A percentile compares a stretch with the other conserved stretches of the same genome.
These are phyloP conservation scores for Theocolax elegans DNA, from an alignment of 1,140 invertebrate species.

Conservation along the genomic window DNA sequence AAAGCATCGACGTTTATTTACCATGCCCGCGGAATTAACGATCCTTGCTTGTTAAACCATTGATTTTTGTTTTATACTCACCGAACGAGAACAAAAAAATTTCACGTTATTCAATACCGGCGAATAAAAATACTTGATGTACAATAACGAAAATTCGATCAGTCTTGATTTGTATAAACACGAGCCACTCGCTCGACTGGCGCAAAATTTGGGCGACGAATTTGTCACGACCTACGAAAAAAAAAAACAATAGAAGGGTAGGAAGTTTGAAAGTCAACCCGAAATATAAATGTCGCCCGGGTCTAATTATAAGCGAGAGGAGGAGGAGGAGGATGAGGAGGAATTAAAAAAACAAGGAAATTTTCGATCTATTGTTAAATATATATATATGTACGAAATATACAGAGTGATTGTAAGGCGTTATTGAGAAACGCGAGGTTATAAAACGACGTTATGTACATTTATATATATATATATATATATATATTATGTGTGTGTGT, in stretches of 20 bases:
- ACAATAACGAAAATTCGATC: too few species aligned
- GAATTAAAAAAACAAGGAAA: background rate
- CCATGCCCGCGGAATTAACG: too few species aligned
- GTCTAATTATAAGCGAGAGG: slow-evolving; percentile 14
- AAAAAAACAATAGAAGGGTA: background rate
- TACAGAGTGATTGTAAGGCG: background rate
- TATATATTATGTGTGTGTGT: too few species aligned
- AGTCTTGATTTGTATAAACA: too few species aligned
- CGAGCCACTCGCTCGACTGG: too few species aligned
- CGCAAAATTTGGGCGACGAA: background rate
- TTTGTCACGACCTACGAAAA: background rate
- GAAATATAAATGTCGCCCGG: slow-evolving; percentile 23
- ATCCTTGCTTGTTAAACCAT: too few species aligned
- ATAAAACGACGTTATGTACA: background rate
- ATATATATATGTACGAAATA: background rate
- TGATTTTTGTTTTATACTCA: too few species aligned
- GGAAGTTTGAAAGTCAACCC: background rate
- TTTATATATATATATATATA: slow-evolving; percentile 1
- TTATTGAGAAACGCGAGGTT: background rate
- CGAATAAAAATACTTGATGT: too few species aligned
- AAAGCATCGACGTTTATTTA: too few species aligned
- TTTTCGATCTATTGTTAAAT: too few species aligned
- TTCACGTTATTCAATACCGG: too few species aligned
- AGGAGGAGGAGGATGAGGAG: background rate
- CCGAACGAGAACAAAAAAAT: too few species aligned